Percentiles rank a stretch among this genome's conserved stretches.
These are phyloP conservation scores for Coecobrya sp. DNA, from an alignment of 2,888 invertebrate genomes.

Conservation along the genomic window DNA sequence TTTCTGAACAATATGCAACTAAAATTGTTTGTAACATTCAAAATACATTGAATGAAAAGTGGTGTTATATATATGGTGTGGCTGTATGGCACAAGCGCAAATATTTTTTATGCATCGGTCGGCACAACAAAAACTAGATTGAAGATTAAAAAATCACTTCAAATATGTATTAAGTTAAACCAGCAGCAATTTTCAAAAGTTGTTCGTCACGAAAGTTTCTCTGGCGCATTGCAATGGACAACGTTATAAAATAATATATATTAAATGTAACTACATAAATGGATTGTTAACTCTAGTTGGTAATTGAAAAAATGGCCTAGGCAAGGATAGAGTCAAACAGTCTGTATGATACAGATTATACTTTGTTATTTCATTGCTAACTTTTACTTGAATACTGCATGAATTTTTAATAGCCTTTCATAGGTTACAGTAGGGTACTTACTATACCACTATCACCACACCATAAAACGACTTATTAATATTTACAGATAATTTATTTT, in stretches of 20 bases:
- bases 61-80: background rate
- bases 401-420: background rate
- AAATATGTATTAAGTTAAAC: conserved; percentile 25
- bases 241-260: too few relatives aligned
- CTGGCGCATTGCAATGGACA: background rate
- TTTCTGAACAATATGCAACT: background rate
- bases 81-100: conserved; percentile 1
- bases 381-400: conserved; percentile 40
- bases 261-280: too few relatives aligned
- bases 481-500: too few relatives aligned
- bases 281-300: background rate
- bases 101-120: conserved; percentile 67
- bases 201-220: conserved; percentile 73
- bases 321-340: too few relatives aligned
- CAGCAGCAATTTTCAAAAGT: conserved; percentile 11
- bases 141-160: conserved; percentile 69
- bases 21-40: background rate
- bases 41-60: background rate
- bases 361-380: background rate
- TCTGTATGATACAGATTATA: too few relatives aligned
- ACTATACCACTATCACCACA: background rate
- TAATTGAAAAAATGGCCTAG: too few relatives aligned
- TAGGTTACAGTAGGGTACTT: background rate
- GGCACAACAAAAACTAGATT: conserved; percentile 73
- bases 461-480: background rate